A percentile compares a stretch with the other conserved stretches of the same genome.
Conservation (phyloP, 2,888 invertebrate species). For the Thymelicus acteon region DNA sequence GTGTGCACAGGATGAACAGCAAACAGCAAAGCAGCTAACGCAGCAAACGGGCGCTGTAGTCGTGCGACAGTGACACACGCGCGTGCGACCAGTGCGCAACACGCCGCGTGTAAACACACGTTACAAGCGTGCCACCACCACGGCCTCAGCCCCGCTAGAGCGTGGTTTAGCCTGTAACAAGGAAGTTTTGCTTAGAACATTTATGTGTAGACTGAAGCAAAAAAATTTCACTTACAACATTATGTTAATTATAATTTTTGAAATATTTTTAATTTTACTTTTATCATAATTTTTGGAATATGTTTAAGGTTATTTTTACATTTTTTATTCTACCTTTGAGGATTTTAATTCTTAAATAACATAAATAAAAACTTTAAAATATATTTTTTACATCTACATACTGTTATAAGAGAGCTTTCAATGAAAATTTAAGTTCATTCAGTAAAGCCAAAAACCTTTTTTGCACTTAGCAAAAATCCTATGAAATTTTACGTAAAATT, state of each 20-base stretch:
- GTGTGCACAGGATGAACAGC: conserved; percentile 96
- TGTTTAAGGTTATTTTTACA: too few relatives aligned
- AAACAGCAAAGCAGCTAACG: conserved; percentile 90
- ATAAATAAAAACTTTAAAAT: too few relatives aligned
- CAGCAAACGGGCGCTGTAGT: conserved; percentile 88
- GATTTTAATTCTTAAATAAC: too few relatives aligned
- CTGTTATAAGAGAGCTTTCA: too few relatives aligned
- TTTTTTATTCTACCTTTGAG: too few relatives aligned
- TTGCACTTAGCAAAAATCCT: not conserved
- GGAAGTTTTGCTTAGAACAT: not conserved
- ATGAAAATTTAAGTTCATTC: too few relatives aligned
- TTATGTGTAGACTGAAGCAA: too few relatives aligned
- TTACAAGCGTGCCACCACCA: conserved; percentile 94
- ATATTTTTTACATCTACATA: too few relatives aligned
- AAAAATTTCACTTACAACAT: too few relatives aligned
- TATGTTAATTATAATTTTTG: too few relatives aligned
- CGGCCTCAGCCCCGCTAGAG: conserved; percentile 88
- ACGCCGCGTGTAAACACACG: conserved; percentile 90
- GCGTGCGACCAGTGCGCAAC: conserved; percentile 89
- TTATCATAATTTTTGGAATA: too few relatives aligned
- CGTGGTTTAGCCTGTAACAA: conserved; percentile 90
- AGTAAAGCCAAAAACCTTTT: conserved; percentile 2
- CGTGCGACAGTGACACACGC: conserved; percentile 89
- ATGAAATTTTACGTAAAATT: not conserved
- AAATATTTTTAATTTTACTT: too few relatives aligned